phyloP scores from a whole-genome alignment of 2,888 invertebrate genomes.

The Steinernema scapterisci region DNA sequence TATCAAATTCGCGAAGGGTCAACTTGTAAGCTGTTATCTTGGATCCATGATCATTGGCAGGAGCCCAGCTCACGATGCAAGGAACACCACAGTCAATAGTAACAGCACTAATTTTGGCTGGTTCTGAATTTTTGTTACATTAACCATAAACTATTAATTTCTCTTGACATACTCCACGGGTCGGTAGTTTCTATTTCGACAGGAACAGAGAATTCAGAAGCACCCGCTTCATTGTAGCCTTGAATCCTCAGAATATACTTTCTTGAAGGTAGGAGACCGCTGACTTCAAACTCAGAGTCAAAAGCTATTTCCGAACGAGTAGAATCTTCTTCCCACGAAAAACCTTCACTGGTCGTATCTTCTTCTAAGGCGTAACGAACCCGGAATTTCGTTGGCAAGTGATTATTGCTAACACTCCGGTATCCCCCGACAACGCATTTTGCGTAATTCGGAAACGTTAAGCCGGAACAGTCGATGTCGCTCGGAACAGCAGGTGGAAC shows the following conservation, averaged over 20 bases:
- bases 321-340: background rate
- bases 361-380: background rate
- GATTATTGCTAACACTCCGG: slow-evolving; percentile 37
- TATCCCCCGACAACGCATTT: slow-evolving; percentile 45
- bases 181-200: background rate
- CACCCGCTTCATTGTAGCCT: slow-evolving; percentile 6
- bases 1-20: background rate
- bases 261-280: background rate
- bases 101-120: slow-evolving; percentile 41
- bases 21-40: slow-evolving; percentile 46
- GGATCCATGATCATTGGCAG: slow-evolving; percentile 58
- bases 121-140: slow-evolving; percentile 43
- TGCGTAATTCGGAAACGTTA: slow-evolving; percentile 53
- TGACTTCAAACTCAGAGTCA: background rate
- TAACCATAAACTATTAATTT: background rate
- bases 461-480: slow-evolving; percentile 48
- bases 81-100: slow-evolving; percentile 47
- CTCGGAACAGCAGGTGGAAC: slow-evolving; percentile 45
- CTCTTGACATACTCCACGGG: background rate
- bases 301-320: background rate
- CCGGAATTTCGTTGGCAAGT: slow-evolving; percentile 40
- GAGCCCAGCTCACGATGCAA: slow-evolving; percentile 55
- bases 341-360: background rate
- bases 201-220: background rate
- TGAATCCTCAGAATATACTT: background rate